Base-by-base conservation (phyloP, 2,888 invertebrate genomes). In the Campaea margaritaria region DNA sequence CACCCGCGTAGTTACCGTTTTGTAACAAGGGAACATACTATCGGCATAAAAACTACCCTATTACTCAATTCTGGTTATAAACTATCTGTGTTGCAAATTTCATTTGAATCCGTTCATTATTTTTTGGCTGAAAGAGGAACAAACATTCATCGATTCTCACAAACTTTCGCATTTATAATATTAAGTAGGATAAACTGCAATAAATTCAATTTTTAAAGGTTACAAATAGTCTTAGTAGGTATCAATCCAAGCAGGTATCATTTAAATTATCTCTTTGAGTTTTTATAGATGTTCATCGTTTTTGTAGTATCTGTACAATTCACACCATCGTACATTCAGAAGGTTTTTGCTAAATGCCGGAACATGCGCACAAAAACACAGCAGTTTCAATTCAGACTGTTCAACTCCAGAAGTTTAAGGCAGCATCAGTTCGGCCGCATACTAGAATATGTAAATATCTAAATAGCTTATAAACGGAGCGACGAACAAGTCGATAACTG, bases 401-500 rank as follows among this genome's bases (percentile, higher is more conserved):
- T 41, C 34, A 12, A 31, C 31, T n/a, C 13, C 7, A 15, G 42
- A 34, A n/a, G 13, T 50, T 50, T 50, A n/a, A 13, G 51, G 16
- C n/a, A 43, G 13, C n/a, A 54, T 60, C 54, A 48, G 44, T 58
- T 54, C 21, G n/a, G 52, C 50, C 41, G 16, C 41, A 54, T 58
- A 31, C 48, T 64, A 70, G 66, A 72, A 74, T 80, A 77, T 71
- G 64, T 74, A 78, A 82, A 81, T 81, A 79, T 74, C 72, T 78
- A 43, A 47, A 51, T 42, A 38, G 55, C 74, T 78, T 78, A 79
- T 78, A 84, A 85, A 80, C 78, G 75, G 77, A 72, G 76, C 83
- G 77, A 73, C 75, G 77, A 79, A 82, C 81, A 77, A 83, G 85
- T 87, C 86, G 80, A 88, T 87, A 87, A 85, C 79, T 82, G 83